Percentiles rank a stretch among this genome's conserved stretches.
phyloP scores from a whole-genome alignment of 1,140 invertebrate genomes.

The Drosophila lacertosa region DNA sequence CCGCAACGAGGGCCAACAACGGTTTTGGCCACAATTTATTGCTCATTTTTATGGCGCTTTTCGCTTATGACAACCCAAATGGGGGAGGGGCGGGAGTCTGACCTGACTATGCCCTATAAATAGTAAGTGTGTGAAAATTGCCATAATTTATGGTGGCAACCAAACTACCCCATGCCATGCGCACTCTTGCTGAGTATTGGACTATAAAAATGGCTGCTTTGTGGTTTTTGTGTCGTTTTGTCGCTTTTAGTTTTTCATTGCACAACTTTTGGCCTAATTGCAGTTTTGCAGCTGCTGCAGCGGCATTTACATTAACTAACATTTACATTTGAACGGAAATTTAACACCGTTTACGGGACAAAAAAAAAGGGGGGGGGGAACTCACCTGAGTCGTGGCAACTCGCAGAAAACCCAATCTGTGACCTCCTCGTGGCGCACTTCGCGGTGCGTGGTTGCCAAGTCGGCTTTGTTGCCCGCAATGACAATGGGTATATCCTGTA shows the following conservation, averaged over 20 bases:
- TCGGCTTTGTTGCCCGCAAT: conserved; percentile 94
- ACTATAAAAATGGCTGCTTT: conserved; percentile 54
- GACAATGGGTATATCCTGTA: conserved; percentile 92
- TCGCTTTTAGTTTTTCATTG: conserved; percentile 27
- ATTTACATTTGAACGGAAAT: conserved; percentile 31
- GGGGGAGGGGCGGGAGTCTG: too few species aligned
- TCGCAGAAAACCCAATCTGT: conserved; percentile 92
- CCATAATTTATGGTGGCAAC: not conserved
- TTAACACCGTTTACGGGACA: conserved; percentile 34
- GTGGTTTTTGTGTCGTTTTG: conserved; percentile 41
- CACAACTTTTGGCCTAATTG: conserved; percentile 61
- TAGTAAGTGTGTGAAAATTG: too few species aligned
- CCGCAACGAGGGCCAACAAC: conserved; percentile 13
- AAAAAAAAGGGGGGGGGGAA: conserved; percentile 2
- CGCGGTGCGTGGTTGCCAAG: conserved; percentile 87
- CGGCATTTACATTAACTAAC: conserved; percentile 36
- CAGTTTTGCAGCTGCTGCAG: conserved; percentile 29
- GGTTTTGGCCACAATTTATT: conserved; percentile 54
- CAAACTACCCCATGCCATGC: not conserved
- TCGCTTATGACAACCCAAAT: conserved; percentile 27
- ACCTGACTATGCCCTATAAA: too few species aligned
- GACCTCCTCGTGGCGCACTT: conserved; percentile 90
- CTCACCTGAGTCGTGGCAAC: conserved; percentile 88
- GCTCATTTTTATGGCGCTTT: conserved; percentile 61
- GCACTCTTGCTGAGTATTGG: not conserved